Evolutionary conservation across 2,797 vertebrate species (phyloP).

Genomic region (Molossus molossus): DNA sequence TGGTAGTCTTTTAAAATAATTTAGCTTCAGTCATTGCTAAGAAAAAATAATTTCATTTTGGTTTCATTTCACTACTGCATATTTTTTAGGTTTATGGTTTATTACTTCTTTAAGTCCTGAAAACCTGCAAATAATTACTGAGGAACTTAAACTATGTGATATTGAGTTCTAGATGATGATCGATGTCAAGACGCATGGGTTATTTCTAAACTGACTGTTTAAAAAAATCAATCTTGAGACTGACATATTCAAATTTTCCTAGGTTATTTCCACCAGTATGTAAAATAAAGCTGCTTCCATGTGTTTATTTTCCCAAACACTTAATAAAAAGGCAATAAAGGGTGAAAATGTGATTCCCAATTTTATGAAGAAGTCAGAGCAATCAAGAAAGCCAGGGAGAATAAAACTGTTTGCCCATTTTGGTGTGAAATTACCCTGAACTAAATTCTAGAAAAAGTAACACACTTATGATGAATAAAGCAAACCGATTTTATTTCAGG

Average conservation of each 20-base stretch:
- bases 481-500: slow-evolving; percentile 60
- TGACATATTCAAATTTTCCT: background rate
- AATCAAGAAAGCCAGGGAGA: slow-evolving; percentile 52
- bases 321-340: slow-evolving; percentile 63
- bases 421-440: slow-evolving; percentile 59
- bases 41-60: slow-evolving; percentile 52
- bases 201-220: slow-evolving; percentile 18
- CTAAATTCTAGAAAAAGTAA: slow-evolving; percentile 62
- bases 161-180: background rate
- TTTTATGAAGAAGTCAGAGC: slow-evolving; percentile 49
- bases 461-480: slow-evolving; percentile 56
- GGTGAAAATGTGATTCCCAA: slow-evolving; percentile 69
- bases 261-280: background rate
- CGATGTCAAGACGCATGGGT: slow-evolving; percentile 19
- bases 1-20: slow-evolving; percentile 36
- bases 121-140: slow-evolving; percentile 48
- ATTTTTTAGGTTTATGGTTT: slow-evolving; percentile 21
- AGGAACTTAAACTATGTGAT: background rate
- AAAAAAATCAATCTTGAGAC: background rate
- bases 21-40: slow-evolving; percentile 1
- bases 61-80: background rate
- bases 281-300: slow-evolving; percentile 31
- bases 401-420: slow-evolving; percentile 56
- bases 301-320: slow-evolving; percentile 28
- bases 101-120: slow-evolving; percentile 23